Conservation (phyloP, 2,797 vertebrate genomes). For the Acanthopagrus latus region DNA sequence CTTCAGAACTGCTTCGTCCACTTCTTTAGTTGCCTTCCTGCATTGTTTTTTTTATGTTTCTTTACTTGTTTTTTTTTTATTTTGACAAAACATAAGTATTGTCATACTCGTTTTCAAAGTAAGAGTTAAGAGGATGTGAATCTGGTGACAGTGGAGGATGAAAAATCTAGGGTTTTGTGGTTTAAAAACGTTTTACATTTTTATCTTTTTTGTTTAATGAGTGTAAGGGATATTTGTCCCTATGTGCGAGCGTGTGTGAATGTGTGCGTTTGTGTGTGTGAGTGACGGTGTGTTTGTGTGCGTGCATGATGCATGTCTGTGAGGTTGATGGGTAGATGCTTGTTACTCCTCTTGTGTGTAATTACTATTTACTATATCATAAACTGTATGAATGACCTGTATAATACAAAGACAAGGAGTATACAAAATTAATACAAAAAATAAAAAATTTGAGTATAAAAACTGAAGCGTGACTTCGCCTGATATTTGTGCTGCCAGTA, state of each 20-base stretch:
- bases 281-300: conserved; percentile 41
- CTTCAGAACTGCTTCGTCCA: conserved; percentile 55
- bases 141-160: conserved; percentile 60
- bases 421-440: conserved; percentile 86
- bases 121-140: conserved; percentile 58
- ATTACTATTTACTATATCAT: conserved; percentile 85
- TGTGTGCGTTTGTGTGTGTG: conserved; percentile 2
- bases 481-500: background rate
- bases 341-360: conserved; percentile 79
- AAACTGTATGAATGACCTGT: conserved; percentile 86
- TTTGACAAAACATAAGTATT: conserved; percentile 75
- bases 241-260: conserved; percentile 12
- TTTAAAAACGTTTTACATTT: conserved; percentile 78
- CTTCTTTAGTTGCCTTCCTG: conserved; percentile 81
- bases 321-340: conserved; percentile 67
- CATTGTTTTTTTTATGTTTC: conserved; percentile 52
- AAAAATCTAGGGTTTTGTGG: conserved; percentile 54
- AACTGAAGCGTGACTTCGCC: conserved; percentile 33
- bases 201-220: conserved; percentile 69
- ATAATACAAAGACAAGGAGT: conserved; percentile 83
- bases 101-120: conserved; percentile 68
- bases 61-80: conserved; percentile 58
- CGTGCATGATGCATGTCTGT: conserved; percentile 76
- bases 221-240: conserved; percentile 60
- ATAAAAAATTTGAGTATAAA: conserved; percentile 74